Base-by-base conservation (phyloP, 2,113 vertebrate genomes). In the Cebus imitator region DNA sequence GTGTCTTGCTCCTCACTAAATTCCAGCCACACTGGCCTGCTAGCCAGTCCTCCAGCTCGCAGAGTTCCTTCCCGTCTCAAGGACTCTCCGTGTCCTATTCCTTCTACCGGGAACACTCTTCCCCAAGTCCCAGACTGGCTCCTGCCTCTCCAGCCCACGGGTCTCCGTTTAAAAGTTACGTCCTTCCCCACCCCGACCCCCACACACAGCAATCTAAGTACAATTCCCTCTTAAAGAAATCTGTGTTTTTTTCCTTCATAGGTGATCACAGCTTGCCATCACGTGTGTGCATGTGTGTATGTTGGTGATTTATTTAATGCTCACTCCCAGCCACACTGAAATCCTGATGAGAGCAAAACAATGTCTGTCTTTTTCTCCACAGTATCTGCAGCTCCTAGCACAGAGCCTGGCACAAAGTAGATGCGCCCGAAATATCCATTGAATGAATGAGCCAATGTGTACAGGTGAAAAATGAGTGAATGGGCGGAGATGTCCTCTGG, bases 311-410 rank as follows among this genome's bases (percentile, higher is more conserved):
- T 94, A 87, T 50, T 89, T 66, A 87, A 40, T 0, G 58, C 23
- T 75, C 48, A 52, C 76, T 92, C 83, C 83, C 82, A 64, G 2
- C 81, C 35, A 40, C 64, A 43, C 70, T 11, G 58, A 52, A 70
- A 95, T 85, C 93, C 61, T 55, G 84, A 21, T 52, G 40, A 84
- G 25, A 76, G 58, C 52, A 66, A 91, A 80, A 66, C 82, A 14
- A 8, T 1, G 14, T 75, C 43, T 37, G 52, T 8, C 78, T 72
- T 61, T 35, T 70, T 72, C 58, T 92, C 85, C 72, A 55, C 30
- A 61, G 92, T 7, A 48, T 57, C 57, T 72, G 57, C 50, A 57
- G 93, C 16, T 86, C 58, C 55, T 91, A 50, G 93, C 66, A 43
- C 70, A 87, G 43, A 80, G 61, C 66, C 76, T 72, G 70, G 80